Base-by-base conservation (phyloP, 1,140 invertebrate genomes). In the Brachionus asplanchnoidis region DNA sequence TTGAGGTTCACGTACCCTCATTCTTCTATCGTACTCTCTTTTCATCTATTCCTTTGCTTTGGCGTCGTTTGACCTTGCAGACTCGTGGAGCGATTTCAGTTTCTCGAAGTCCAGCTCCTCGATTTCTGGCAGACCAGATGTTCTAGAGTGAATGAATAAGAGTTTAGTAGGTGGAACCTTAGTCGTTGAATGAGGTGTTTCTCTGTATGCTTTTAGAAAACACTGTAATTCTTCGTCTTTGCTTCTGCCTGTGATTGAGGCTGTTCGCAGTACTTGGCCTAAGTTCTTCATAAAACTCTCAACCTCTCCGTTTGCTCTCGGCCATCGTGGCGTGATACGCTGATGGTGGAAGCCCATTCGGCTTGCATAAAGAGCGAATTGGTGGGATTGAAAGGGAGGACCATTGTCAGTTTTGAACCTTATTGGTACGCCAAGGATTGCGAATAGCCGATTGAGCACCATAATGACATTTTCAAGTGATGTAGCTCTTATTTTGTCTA, bases 291-390 rank as follows among this genome's bases (percentile, higher is more conserved):
- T n/a, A n/a, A n/a, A n/a, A n/a, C n/a, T n/a, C n/a, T n/a, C n/a
- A n/a, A n/a, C n/a, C n/a, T 86, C 85, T 11, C 68, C 85, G 85
- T 85, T 86, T 20, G 85, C 85, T 79, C 42, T 85, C 28, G 85
- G 70, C 23, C 75, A 66, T 53, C 46, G 1, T 77, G 85, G 85
- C 28, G 85, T 87, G 85, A 85, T 82, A 40, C 32, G 20, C 12
- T 68, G 85, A 79, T 86, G 85, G 4, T 2, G 42, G 23, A 86
- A 85, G 8, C 84, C 78, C 32, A 73, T 17, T 44, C 84, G 28
- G 32, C 73, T 84, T 2, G 75, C 50, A n/a, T n/a, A n/a, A n/a
- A n/a, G n/a, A n/a, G n/a, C n/a, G n/a, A n/a, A n/a, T n/a, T n/a
- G n/a, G n/a, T n/a, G n/a, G n/a, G n/a, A n/a, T n/a, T n/a, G n/a